These are phyloP conservation scores for Sycophila sp. DNA, from an alignment of 1,140 invertebrate genomes.

Conservation along the genomic window DNA sequence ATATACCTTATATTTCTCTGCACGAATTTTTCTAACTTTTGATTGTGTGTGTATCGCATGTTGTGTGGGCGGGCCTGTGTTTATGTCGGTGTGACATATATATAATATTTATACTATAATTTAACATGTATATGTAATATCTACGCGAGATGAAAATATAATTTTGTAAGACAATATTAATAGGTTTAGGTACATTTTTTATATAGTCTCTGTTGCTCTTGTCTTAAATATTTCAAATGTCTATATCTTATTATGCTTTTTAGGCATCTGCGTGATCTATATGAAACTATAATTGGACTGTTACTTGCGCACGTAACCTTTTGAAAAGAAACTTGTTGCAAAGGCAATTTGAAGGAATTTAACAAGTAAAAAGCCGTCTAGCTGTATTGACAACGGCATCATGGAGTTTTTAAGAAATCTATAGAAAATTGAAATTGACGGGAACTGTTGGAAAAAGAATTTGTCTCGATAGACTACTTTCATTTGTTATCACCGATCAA, in stretches of 20 bases:
- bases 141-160: conserved; percentile 60
- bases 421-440: no score
- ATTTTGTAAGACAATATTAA: conserved; percentile 49
- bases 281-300: no score
- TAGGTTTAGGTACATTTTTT: neutral
- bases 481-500: no score
- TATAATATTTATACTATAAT: conserved; percentile 19
- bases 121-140: conserved; percentile 31
- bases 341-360: no score
- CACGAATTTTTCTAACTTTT: neutral
- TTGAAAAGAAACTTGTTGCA: no score
- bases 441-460: no score
- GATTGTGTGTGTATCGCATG: neutral
- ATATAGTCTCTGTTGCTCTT: conserved; percentile 34
- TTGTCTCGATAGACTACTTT: no score
- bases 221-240: conserved; percentile 46
- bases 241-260: conserved; percentile 44
- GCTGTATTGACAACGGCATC: no score
- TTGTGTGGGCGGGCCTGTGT: no score
- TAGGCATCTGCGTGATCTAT: conserved; percentile 20
- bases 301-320: no score
- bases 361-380: no score
- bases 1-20: conserved; percentile 42
- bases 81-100: conserved; percentile 27
- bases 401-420: no score